Percentiles rank a stretch among this genome's conserved stretches.
phyloP scores from a whole-genome alignment of 2,888 invertebrate species.

The Ophion ellenae region DNA sequence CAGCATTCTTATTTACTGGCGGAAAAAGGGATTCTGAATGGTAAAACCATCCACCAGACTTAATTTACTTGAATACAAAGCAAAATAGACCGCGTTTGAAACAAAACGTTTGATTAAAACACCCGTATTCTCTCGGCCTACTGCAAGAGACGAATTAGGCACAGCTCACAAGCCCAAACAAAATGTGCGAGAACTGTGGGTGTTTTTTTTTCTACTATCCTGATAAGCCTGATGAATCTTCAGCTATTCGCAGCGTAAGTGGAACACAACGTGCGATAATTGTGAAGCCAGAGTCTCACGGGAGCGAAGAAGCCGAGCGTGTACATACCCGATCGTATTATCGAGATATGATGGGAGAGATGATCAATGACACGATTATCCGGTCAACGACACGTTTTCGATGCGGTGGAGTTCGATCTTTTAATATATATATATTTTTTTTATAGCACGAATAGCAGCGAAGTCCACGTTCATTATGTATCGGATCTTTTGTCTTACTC shows the following conservation, averaged over 20 bases:
- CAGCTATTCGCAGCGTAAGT: slow-evolving; percentile 38
- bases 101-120: too few relatives aligned
- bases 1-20: too few relatives aligned
- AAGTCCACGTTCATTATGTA: not conserved
- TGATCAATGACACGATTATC: slow-evolving; percentile 61
- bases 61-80: too few relatives aligned
- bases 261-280: slow-evolving; percentile 50
- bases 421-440: not conserved
- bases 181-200: not conserved
- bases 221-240: slow-evolving; percentile 14
- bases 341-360: slow-evolving; percentile 4
- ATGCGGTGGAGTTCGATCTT: not conserved
- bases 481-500: slow-evolving; percentile 30
- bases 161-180: not conserved
- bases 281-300: slow-evolving; percentile 49
- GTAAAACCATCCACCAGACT: too few relatives aligned
- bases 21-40: too few relatives aligned
- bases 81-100: too few relatives aligned
- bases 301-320: slow-evolving; percentile 49
- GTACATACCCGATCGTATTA: slow-evolving; percentile 13
- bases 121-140: not conserved
- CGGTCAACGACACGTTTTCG: slow-evolving; percentile 58
- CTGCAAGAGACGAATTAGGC: not conserved
- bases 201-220: not conserved
- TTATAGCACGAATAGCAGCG: not conserved